Evolutionary conservation across 2,888 invertebrate species (phyloP).

Genomic region (Schizaphis graminum): DNA sequence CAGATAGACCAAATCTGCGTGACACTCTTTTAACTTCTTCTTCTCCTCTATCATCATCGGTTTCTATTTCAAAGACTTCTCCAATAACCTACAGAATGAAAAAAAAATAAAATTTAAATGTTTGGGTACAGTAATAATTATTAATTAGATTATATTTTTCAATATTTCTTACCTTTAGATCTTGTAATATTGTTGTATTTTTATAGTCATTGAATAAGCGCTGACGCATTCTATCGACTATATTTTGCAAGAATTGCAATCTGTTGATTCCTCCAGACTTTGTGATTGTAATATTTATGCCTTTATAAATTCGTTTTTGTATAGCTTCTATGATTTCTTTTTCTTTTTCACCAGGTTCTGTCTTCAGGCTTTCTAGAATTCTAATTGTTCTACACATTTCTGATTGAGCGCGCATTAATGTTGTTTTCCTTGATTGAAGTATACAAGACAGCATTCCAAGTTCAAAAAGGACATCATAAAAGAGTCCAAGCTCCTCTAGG

Average conservation of each 20-base stretch:
- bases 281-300: not conserved
- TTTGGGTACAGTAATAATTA: too few species aligned
- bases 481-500: constrained; percentile 28
- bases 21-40: constrained; percentile 15
- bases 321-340: not conserved
- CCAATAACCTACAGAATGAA: too few species aligned
- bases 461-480: not conserved
- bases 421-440: constrained; percentile 5
- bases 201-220: not conserved
- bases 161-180: too few species aligned
- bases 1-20: not conserved
- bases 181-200: too few species aligned
- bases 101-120: too few species aligned
- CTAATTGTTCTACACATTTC: constrained; percentile 17
- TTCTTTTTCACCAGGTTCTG: constrained; percentile 25
- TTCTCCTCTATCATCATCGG: constrained; percentile 6
- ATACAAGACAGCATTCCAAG: constrained; percentile 19
- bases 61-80: not conserved
- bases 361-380: not conserved
- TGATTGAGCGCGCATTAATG: constrained; percentile 14
- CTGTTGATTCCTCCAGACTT: constrained; percentile 16
- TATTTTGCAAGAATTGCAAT: constrained; percentile 8
- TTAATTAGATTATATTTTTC: too few species aligned
- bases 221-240: constrained; percentile 18
- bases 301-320: not conserved